Percentiles rank a stretch among this genome's conserved stretches.
These are phyloP conservation scores for Thalassaphorura encarpata DNA, from an alignment of 1,140 invertebrate genomes.

Conservation along the genomic window DNA sequence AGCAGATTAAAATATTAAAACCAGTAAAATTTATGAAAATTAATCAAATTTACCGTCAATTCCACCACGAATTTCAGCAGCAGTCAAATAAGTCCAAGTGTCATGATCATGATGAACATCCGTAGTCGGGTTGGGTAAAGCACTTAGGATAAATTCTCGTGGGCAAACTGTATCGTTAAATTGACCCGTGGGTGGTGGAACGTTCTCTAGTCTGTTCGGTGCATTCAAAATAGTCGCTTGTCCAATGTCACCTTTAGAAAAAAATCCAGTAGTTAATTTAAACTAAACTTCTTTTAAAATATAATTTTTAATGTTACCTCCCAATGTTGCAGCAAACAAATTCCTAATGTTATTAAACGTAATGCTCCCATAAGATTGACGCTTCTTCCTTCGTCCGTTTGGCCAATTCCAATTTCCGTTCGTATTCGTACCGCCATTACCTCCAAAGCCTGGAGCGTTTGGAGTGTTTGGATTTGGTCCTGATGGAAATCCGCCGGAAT, in stretches of 20 bases:
- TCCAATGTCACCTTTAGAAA: constrained; percentile 22
- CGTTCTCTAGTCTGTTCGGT: not conserved
- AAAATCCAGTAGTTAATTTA: not conserved
- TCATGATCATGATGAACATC: constrained; percentile 4
- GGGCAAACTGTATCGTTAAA: constrained; percentile 30
- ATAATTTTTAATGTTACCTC: constrained; percentile 12
- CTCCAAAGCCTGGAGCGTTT: not conserved
- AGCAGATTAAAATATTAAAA: no score
- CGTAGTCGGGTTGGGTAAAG: not conserved
- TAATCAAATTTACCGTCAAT: no score
- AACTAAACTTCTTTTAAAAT: not conserved
- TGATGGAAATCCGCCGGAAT: not conserved
- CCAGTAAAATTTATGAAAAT: no score
- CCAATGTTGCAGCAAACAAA: constrained; percentile 21
- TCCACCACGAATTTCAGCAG: constrained; percentile 28
- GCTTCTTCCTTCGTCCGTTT: constrained; percentile 5
- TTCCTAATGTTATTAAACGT: constrained; percentile 18
- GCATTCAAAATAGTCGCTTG: constrained; percentile 31
- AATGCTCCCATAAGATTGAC: constrained; percentile 9
- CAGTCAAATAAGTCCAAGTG: constrained; percentile 26
- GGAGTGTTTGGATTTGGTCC: constrained; percentile 1
- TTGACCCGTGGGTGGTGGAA: constrained; percentile 7
- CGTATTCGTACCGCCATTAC: not conserved
- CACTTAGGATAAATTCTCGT: constrained; percentile 19
- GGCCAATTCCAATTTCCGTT: constrained; percentile 3